Evolutionary conservation across 2,888 invertebrate species (phyloP), one percentile per base, ranked within the genome.

Genomic region (Habroteleia sp.): DNA sequence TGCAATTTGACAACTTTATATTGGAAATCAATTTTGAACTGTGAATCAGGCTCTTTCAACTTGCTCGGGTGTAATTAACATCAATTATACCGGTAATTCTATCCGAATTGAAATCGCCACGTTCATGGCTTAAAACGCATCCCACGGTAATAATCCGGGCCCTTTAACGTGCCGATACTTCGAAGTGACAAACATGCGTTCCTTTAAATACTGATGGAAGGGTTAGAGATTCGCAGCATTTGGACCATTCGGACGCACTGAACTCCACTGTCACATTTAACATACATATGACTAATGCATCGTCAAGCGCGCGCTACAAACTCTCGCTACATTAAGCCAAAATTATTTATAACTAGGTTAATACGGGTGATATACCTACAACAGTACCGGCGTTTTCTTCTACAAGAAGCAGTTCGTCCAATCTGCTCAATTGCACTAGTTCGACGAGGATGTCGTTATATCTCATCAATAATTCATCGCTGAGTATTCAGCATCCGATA

Each of bases 391-490:
- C 33, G 37, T 58, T 72, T 73, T 56, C 54, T 68, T 68, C 62
- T 41, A 17, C 69, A 56, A 66, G 39, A 58, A 16, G 39, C 39
- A 46, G 62, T 44, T 66, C 68, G 48, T 29, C 41, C 68, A 48
- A 76, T 73, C 76, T 73, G 73, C 63, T 69, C 60, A 73, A 73
- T 76, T 73, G 60, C 73, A 41, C 60, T 65, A 65, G 42, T 37
- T 60, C 69, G 44, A 39, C 54, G 60, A 52, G 27, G 58, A 50
- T 68, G 41, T 62, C 50, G 74, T 76, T 71, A 69, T 62, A 69
- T 54, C 52, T 60, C 69, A 74, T 76, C 74, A 73, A 73, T 76
- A 74, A 76, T 76, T 76, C 71, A 76, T 76, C 50, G 62, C 39
- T 37, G 37, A 65, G 56, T 69, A 69, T 66, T 60, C 68, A 17